Base-by-base conservation (phyloP, 2,113 vertebrate genomes). In the Haemorhous mexicanus region DNA sequence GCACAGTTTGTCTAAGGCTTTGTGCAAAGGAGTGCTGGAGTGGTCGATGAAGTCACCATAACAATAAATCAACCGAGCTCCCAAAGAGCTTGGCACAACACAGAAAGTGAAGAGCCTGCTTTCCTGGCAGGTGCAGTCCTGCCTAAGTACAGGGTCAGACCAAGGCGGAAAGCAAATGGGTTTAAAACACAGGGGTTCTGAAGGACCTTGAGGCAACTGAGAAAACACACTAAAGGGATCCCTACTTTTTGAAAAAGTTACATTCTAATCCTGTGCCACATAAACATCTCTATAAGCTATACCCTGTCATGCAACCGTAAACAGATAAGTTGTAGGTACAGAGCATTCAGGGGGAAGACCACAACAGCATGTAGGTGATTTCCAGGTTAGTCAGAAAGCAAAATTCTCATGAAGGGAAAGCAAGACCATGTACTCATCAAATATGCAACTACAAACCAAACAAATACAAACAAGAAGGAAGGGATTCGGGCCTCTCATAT, bases 251-350 rank as follows among this genome's bases (percentile, higher is more conserved):
- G 28, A 41, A 53, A 58, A 64, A 30, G 15, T 46, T 61, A 47
- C 30, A 35, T 78, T 52, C 32, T 49, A 84, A 87, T 70, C 5
- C n/a, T 44, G 28, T 4, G 7, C 27, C 86, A 50, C 4, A 11
- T 7, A 33, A 70, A 6, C 11, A 13, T 21, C 35, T 32, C 15
- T 15, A 5, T 39, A 58, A 7, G 0, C 22, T 78, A n/a, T 5
- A 79, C 18, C 17, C 35, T 50, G 18, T 7, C 15, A 28, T 0
- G 0, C 13, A 92, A 2, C 20, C 2, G 0, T 13, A 39, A 46
- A 55, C 16, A 32, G 16, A 6, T 9, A 32, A 70, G 30, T 0
- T 77, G 13, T 37, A 81, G 63, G 33, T 28, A 50, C 2, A 9
- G 17, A 55, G 13, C 30, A 55, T 49, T 75, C 20, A 37, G 15